These are phyloP conservation scores for Holothuria scabra DNA, from an alignment of 53 echinoderm and acorn worm genomes.

Conservation along the genomic window DNA sequence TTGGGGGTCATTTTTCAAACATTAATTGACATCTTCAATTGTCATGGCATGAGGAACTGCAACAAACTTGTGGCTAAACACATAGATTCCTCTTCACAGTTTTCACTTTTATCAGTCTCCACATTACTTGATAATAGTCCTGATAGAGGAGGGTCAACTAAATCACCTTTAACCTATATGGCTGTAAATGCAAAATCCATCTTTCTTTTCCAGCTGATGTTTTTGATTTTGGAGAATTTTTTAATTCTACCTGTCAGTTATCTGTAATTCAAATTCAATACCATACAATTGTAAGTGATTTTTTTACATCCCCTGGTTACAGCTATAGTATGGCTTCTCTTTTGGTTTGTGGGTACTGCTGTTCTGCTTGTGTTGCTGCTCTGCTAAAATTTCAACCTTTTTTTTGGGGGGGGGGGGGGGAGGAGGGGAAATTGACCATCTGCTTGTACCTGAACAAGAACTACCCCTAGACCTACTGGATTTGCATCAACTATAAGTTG, in stretches of 20 bases:
- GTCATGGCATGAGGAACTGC: background rate
- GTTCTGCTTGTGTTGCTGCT: background rate
- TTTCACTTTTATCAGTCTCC: background rate
- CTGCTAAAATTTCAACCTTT: background rate
- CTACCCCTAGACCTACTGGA: no score
- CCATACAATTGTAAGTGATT: background rate
- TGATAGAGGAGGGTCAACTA: background rate
- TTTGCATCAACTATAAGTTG: no score
- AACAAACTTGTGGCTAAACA: background rate
- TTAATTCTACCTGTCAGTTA: background rate
- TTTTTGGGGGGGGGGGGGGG: no score
- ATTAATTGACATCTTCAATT: background rate
- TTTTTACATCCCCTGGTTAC: background rate
- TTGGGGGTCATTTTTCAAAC: background rate
- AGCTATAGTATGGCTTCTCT: conserved; percentile 16
- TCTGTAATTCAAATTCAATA: conserved; percentile 1
- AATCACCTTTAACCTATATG: background rate
- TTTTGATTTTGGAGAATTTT: background rate
- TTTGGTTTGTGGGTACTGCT: background rate
- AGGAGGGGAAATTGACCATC: no score
- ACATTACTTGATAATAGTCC: background rate
- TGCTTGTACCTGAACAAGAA: no score
- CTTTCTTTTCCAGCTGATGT: background rate
- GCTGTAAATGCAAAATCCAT: background rate
- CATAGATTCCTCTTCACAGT: background rate